Conservation (phyloP, 2,113 vertebrate species). For the Prinia subflava region DNA sequence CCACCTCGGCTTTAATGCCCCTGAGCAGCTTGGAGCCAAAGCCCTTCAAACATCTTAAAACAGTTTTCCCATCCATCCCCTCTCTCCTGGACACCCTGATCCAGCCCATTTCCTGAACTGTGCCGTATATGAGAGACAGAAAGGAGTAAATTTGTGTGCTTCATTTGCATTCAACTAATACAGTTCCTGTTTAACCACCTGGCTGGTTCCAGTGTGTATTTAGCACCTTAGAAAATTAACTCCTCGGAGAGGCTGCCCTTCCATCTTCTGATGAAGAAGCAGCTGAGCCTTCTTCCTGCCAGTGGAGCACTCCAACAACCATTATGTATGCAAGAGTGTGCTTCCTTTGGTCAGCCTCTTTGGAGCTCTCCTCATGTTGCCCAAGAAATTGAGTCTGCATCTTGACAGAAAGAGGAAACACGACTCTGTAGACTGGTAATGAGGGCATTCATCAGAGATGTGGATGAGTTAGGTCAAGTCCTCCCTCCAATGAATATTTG, state of each 20-base stretch:
- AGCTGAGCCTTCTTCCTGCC: neutral
- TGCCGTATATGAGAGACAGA: neutral
- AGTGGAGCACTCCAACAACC: neutral
- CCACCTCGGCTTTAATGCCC: neutral
- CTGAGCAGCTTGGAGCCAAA: neutral
- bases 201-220: neutral
- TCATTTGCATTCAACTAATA: neutral
- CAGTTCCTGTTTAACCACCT: neutral
- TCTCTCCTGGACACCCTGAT: neutral
- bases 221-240: neutral
- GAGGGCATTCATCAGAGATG: slow-evolving; percentile 23
- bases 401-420: slow-evolving; percentile 31
- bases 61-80: neutral
- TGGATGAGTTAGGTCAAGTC: slow-evolving; percentile 18
- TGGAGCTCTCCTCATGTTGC: neutral
- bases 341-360: neutral
- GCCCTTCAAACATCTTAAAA: neutral
- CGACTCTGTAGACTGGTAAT: neutral
- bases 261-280: neutral
- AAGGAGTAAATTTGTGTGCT: neutral
- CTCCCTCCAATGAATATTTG: neutral
- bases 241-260: neutral
- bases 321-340: neutral
- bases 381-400: slow-evolving; percentile 2
- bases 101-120: neutral